phyloP scores from a whole-genome alignment of 2,113 vertebrate species.

The Plestiodon gilberti region DNA sequence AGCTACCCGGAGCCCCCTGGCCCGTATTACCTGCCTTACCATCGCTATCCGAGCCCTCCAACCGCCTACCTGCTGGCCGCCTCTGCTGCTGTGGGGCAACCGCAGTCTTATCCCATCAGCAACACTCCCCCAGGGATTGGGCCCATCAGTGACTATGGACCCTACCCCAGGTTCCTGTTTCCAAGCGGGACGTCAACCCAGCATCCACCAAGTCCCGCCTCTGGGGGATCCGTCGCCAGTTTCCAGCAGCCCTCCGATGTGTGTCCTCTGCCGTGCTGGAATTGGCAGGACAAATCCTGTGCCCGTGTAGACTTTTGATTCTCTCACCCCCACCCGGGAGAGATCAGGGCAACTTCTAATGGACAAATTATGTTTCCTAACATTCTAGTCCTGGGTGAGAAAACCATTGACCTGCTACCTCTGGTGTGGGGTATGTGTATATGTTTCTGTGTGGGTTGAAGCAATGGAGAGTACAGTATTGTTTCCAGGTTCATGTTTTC shows the following conservation, averaged over 20 bases:
- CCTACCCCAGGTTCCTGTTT: background rate
- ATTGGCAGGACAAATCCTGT: background rate
- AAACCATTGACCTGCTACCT: background rate
- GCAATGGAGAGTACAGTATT: too few relatives aligned
- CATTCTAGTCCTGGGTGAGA: background rate
- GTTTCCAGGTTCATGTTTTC: too few relatives aligned
- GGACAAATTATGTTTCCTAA: background rate
- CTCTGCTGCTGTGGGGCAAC: background rate
- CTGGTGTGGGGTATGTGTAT: too few relatives aligned
- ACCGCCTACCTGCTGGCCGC: background rate
- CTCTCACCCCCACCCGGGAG: background rate
- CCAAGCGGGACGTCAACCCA: background rate
- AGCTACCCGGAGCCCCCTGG: background rate
- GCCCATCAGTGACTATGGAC: background rate
- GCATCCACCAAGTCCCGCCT: background rate
- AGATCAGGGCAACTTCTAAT: too few relatives aligned
- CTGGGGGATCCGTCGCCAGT: rapidly evolving
- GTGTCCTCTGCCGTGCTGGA: background rate
- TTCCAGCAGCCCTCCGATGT: background rate
- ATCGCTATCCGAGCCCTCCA: background rate
- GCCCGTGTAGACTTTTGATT: background rate
- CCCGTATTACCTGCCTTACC: background rate
- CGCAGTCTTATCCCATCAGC: background rate
- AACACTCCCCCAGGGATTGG: background rate
- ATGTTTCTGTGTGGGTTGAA: too few relatives aligned